These are phyloP conservation scores for Iphiclides podalirius DNA, from an alignment of 2,888 invertebrate species.

Conservation along the genomic window DNA sequence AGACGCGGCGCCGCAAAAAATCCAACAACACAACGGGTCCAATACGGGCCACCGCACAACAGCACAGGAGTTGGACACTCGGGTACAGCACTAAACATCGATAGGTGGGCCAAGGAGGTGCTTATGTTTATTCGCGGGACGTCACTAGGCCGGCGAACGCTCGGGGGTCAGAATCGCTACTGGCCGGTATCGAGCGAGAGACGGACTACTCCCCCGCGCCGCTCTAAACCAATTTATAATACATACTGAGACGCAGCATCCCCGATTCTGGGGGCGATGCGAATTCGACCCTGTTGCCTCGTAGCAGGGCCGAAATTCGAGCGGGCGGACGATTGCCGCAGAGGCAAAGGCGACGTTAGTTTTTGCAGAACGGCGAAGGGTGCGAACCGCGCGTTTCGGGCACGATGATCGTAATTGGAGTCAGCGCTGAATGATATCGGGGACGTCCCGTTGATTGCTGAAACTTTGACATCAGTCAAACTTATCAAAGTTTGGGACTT, in stretches of 20 bases:
- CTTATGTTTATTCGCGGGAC: conserved; percentile 37
- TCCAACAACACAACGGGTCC: conserved; percentile 29
- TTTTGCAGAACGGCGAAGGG: conserved; percentile 70
- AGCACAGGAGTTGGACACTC: conserved; percentile 27
- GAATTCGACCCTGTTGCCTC: conserved; percentile 40
- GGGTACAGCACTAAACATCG: conserved; percentile 30
- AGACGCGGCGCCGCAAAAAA: conserved; percentile 30
- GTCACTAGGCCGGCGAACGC: conserved; percentile 43
- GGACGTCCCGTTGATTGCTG: conserved; percentile 26
- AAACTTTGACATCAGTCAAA: neutral
- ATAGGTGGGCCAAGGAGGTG: conserved; percentile 27
- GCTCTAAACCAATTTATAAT: conserved; percentile 80
- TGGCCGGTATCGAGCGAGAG: conserved; percentile 72
- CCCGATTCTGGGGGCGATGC: conserved; percentile 42
- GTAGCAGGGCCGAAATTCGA: conserved; percentile 36
- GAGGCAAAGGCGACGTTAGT: conserved; percentile 71
- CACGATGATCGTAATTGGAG: conserved; percentile 61
- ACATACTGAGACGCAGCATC: conserved; percentile 79
- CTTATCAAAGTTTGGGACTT: no score
- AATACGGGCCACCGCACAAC: conserved; percentile 28
- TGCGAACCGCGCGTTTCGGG: conserved; percentile 69
- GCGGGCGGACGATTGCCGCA: conserved; percentile 56
- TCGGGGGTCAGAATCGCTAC: conserved; percentile 54
- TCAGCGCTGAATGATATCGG: conserved; percentile 38
- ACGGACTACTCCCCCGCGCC: conserved; percentile 62